Base-by-base conservation (phyloP, 2,113 vertebrate genomes). In the Strix aluco region DNA sequence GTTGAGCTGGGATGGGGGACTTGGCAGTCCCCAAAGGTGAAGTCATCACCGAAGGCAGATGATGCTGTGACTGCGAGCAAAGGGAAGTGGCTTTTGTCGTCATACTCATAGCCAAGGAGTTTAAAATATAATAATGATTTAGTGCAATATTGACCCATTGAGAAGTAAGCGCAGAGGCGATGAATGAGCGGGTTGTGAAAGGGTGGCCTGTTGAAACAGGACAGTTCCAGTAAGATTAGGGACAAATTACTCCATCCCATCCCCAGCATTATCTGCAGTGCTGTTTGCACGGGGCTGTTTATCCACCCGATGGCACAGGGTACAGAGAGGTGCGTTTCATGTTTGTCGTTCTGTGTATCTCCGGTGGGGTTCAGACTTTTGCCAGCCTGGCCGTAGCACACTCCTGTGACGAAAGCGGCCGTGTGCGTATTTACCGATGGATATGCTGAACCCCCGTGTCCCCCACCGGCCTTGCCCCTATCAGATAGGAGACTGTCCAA, bases 251-350 rank as follows among this genome's bases (percentile, higher is more conserved):
- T 77, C 82, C 88, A 81, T 86, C 49, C 70, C 34, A 36, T 67
- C 11, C 5, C 0, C 9, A 11, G 62, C 2, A 3, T 88, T 91
- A 95, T 94, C 97, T 82, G 42, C 92, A 69, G 62, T 0, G 0
- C 44, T 96, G 90, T 96, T 97, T 96, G 90, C 90, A 21, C 0
- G 10, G 67, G 30, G 42, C 86, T 96, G 67, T 97, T 97, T 94
- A 63, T 86, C 58, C 23, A 5, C 78, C 59, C 2, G 4, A 40
- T 44, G 44, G 82, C 91, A 36, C 13, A 6, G 80, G 32, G 54
- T 58, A 42, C 89, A 57, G 51, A 79, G 69, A 79, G 42, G 57
- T 3, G 11, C 3, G 1, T 44, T 70, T 77, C 22, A 1, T 96
- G 78, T 94, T 96, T 94, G 80, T 47, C n/a, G 2, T 65, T 51